Evolutionary conservation across 53 echinoderm and acorn worm genomes (phyloP).

Genomic region (Paracentrotus lividus): DNA sequence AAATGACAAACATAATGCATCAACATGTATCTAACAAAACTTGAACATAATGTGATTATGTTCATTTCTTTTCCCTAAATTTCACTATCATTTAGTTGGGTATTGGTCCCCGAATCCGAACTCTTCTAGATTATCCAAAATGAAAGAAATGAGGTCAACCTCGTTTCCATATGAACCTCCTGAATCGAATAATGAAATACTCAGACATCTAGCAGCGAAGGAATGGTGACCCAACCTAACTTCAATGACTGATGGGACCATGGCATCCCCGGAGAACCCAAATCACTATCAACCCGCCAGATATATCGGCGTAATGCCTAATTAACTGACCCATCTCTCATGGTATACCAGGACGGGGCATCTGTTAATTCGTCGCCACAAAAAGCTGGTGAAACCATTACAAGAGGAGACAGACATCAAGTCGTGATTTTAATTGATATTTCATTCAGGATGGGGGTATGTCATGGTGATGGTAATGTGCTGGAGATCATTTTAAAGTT

Average conservation of each 20-base stretch:
- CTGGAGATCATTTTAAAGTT: background rate
- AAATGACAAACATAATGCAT: too few species aligned
- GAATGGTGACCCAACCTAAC: background rate
- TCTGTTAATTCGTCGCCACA: background rate
- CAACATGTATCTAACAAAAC: too few species aligned
- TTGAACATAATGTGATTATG: too few species aligned
- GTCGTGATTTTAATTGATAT: constrained; percentile 8
- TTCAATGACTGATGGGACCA: background rate
- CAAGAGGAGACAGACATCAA: background rate
- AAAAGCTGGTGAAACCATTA: background rate
- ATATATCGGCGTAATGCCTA: background rate
- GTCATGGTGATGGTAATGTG: background rate
- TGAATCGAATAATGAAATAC: background rate
- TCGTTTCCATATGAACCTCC: background rate
- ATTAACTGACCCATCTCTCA: background rate
- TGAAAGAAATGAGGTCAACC: background rate
- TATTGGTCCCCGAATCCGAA: background rate
- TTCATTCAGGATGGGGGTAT: background rate
- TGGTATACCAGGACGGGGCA: background rate
- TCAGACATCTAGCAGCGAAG: too few species aligned
- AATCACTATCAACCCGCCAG: background rate
- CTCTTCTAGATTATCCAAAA: background rate
- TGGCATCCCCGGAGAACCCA: background rate
- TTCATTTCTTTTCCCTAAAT: too few species aligned
- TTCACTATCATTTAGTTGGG: too few species aligned